These are phyloP conservation scores for Falco rusticolus DNA, from an alignment of 2,797 vertebrate genomes.

Conservation along the genomic window DNA sequence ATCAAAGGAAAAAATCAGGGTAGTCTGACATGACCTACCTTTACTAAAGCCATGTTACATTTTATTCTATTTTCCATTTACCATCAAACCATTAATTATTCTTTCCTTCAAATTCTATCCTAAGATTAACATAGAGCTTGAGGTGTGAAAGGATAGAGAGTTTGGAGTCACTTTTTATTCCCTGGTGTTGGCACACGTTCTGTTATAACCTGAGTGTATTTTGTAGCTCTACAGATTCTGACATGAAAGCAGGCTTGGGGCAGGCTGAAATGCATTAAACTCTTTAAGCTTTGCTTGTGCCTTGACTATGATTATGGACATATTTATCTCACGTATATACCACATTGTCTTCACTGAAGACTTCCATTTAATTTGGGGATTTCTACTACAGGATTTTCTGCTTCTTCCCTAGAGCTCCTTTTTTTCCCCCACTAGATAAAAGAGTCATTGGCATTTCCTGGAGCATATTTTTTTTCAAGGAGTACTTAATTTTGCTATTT, in stretches of 20 bases:
- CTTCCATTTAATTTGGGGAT: not conserved
- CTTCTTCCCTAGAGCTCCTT: not conserved
- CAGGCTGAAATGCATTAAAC: not conserved
- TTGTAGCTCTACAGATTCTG: not conserved
- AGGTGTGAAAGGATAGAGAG: not conserved
- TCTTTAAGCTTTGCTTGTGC: not conserved
- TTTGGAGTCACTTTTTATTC: not conserved
- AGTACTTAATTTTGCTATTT: not conserved
- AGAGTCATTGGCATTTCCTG: not conserved
- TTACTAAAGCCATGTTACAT: not conserved
- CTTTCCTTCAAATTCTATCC: slow-evolving; percentile 19
- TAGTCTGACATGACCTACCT: slow-evolving; percentile 60
- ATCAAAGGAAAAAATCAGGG: slow-evolving; percentile 43
- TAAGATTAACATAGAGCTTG: not conserved
- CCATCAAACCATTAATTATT: not conserved
- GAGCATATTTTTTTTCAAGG: not conserved
- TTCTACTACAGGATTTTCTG: not conserved
- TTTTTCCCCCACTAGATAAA: not conserved
- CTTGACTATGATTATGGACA: not conserved
- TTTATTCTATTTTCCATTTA: slow-evolving; percentile 40
- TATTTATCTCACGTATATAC: not conserved
- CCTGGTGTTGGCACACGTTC: not conserved
- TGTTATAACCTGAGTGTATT: not conserved
- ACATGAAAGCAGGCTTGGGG: not conserved
- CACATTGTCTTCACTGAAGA: not conserved